Evolutionary conservation across 2,797 vertebrate species (phyloP).

Genomic region (Pangasius krempfi): DNA sequence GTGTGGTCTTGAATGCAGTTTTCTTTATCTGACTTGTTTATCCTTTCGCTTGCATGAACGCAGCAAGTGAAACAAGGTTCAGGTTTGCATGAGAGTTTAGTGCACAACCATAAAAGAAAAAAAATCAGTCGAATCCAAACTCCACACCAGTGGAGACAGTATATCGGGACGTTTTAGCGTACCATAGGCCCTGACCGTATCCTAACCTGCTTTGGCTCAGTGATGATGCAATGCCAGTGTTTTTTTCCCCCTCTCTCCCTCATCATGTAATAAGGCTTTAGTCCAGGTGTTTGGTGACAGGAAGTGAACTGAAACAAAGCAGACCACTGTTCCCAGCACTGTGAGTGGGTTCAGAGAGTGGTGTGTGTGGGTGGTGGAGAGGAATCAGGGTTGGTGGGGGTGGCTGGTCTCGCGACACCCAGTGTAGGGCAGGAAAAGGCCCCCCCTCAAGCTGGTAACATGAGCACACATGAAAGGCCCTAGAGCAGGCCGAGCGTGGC

Average conservation of each 20-base stretch:
- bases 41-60: conserved; percentile 26
- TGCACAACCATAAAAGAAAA: conserved; percentile 29
- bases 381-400: conserved; percentile 44
- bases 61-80: conserved; percentile 1
- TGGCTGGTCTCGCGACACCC: conserved; percentile 45
- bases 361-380: conserved; percentile 44
- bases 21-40: conserved; percentile 18
- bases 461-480: conserved; percentile 63
- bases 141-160: conserved; percentile 9
- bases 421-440: conserved; percentile 42
- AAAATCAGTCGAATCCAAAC: conserved; percentile 19
- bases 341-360: conserved; percentile 36
- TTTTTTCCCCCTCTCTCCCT: neutral
- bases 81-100: conserved; percentile 18
- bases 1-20: neutral
- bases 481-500: conserved; percentile 55
- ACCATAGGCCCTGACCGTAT: neutral
- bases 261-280: conserved; percentile 52
- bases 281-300: conserved; percentile 61
- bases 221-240: conserved; percentile 26
- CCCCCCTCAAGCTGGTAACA: conserved; percentile 52
- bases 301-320: conserved; percentile 60
- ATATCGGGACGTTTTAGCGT: neutral
- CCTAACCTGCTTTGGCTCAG: conserved; percentile 11
- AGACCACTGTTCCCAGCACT: conserved; percentile 51